Evolutionary conservation across 92 coral and sea anemone genomes (phyloP).

Genomic region (Zoanthus sansibaricus): DNA sequence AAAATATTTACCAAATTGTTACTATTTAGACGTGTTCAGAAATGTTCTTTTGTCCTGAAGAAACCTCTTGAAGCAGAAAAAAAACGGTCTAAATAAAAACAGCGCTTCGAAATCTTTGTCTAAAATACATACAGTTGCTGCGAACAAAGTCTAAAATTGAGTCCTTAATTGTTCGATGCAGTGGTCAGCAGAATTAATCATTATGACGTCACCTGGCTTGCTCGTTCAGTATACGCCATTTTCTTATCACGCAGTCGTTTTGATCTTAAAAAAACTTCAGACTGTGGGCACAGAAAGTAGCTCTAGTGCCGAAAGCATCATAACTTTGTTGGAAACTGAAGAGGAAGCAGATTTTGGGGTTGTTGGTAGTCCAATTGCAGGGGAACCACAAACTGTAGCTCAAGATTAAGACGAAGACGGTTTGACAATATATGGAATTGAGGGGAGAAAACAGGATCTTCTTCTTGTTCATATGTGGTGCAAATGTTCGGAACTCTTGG

Average conservation of each 20-base stretch:
- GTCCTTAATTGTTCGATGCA: neutral
- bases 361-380: neutral
- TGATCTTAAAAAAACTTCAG: neutral
- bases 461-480: conserved; percentile 37
- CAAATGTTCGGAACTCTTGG: conserved; percentile 12
- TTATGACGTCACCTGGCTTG: neutral
- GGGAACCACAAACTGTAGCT: neutral
- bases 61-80: neutral
- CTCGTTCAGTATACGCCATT: neutral
- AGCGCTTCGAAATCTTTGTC: neutral
- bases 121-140: neutral
- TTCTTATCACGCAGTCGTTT: neutral
- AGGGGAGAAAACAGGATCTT: neutral
- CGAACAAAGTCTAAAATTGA: neutral
- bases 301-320: neutral
- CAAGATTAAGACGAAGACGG: conserved; percentile 6
- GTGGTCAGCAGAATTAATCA: neutral
- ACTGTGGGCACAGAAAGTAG: neutral
- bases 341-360: neutral
- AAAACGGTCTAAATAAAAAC: neutral
- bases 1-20: too few species aligned
- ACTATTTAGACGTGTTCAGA: too few species aligned
- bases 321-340: neutral
- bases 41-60: neutral
- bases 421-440: conserved; percentile 28